A percentile compares a stretch with the other conserved stretches of the same genome.
phyloP scores from a whole-genome alignment of 2,888 invertebrate species.

The Acronicta leporina region DNA sequence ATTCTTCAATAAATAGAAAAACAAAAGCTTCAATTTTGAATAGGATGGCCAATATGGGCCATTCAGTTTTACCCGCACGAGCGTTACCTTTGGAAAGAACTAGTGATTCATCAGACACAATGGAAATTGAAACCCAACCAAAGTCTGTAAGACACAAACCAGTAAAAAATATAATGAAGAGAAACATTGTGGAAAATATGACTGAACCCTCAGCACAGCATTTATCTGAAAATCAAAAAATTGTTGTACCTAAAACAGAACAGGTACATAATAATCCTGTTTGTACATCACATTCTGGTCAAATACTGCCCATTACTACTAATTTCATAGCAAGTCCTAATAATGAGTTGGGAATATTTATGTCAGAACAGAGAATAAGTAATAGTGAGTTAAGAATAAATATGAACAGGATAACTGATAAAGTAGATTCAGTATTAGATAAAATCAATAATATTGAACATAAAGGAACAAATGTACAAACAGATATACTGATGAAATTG shows the following conservation, averaged over 20 bases:
- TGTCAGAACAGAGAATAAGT: conserved; percentile 80
- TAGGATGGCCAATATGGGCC: conserved; percentile 84
- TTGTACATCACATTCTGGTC: conserved; percentile 59
- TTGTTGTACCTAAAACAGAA: conserved; percentile 47
- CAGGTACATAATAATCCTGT: conserved; percentile 51
- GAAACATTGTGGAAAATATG: conserved; percentile 59
- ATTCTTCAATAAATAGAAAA: conserved; percentile 73
- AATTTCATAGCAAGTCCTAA: conserved; percentile 49
- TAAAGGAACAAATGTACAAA: conserved; percentile 61
- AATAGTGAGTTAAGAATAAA: conserved; percentile 83
- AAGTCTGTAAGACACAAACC: conserved; percentile 72
- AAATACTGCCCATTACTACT: conserved; percentile 69
- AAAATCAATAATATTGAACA: conserved; percentile 66
- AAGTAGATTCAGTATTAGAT: conserved; percentile 73
- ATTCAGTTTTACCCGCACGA: conserved; percentile 77
- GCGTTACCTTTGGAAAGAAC: conserved; percentile 59
- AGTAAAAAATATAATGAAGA: conserved; percentile 63
- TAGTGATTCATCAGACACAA: conserved; percentile 79
- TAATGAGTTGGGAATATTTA: conserved; percentile 69
- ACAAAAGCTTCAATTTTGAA: conserved; percentile 79
- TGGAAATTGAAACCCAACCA: conserved; percentile 62
- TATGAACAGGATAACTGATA: conserved; percentile 77
- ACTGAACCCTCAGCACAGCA: conserved; percentile 43
- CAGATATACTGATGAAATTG: conserved; percentile 74
- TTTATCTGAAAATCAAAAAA: conserved; percentile 56